Conservation (phyloP, 1,140 invertebrate genomes). For the Diachasmimorpha longicaudata region DNA sequence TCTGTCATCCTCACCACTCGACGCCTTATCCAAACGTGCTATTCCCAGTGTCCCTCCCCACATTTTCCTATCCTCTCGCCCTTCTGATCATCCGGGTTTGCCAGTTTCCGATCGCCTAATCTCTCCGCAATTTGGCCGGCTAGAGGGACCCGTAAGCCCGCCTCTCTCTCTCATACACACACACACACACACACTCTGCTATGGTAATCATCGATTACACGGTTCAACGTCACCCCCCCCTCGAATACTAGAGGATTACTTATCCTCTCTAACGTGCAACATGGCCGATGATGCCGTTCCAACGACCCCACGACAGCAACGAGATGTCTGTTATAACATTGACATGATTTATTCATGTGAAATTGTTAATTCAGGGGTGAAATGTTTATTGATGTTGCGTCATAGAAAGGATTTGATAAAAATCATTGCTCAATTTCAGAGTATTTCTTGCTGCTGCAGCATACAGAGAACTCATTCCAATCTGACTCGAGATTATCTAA, state of each 20-base stretch:
- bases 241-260: slow-evolving; percentile 44
- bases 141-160: slow-evolving; percentile 48
- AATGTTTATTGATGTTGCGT: neutral
- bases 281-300: neutral
- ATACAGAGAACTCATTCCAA: no score
- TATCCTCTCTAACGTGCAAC: slow-evolving; percentile 30
- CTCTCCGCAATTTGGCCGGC: slow-evolving; percentile 57
- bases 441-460: no score
- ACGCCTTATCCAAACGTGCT: slow-evolving; percentile 28
- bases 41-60: slow-evolving; percentile 17
- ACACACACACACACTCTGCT: no score
- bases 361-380: neutral
- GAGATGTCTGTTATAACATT: neutral
- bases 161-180: slow-evolving; percentile 34
- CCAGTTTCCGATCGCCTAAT: slow-evolving; percentile 53
- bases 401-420: neutral
- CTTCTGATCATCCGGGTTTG: slow-evolving; percentile 38
- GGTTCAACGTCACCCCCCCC: slow-evolving; percentile 31
- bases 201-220: slow-evolving; percentile 52
- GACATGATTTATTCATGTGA: neutral
- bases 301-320: neutral
- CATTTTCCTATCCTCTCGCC: neutral
- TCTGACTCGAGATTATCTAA: no score
- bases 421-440: no score
- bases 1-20: slow-evolving; percentile 23